A percentile compares a stretch with the other conserved stretches of the same genome.
phyloP scores from a whole-genome alignment of 2,888 invertebrate species.

The Drosophila monieri region DNA sequence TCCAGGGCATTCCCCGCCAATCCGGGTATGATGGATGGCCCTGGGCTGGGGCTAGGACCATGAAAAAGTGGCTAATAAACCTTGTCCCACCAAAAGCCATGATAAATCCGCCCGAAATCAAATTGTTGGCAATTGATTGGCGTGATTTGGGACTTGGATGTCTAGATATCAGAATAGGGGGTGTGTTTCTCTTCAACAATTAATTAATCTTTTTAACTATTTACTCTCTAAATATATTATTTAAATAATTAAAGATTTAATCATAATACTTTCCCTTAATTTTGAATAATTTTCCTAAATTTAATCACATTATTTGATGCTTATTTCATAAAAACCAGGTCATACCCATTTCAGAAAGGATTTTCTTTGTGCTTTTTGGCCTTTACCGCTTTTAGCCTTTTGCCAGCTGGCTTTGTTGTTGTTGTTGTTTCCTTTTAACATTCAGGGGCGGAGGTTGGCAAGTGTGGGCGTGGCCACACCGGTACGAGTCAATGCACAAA shows the following conservation, averaged over 20 bases:
- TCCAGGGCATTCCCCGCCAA: conserved; percentile 1
- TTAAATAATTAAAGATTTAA: too few species aligned
- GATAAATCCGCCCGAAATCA: background rate
- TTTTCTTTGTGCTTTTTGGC: background rate
- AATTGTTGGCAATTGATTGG: background rate
- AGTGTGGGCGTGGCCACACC: conserved; percentile 15
- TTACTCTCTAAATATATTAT: too few species aligned
- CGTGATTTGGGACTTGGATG: background rate
- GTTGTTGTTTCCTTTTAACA: conserved; percentile 3
- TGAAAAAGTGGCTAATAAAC: background rate
- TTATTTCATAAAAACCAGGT: background rate
- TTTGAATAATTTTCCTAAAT: conserved; percentile 5
- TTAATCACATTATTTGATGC: background rate
- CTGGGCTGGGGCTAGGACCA: background rate
- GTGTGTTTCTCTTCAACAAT: too few species aligned
- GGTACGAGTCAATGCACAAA: conserved; percentile 31
- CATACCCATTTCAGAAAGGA: background rate
- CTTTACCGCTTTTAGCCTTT: background rate
- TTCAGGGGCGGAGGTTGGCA: background rate
- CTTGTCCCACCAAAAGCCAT: background rate
- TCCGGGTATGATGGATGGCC: conserved; percentile 21
- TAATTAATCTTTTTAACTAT: too few species aligned
- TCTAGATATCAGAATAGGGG: too few species aligned
- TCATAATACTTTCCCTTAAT: conserved; percentile 15
- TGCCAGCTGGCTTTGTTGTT: conserved; percentile 16